These are phyloP conservation scores for Myotis brandtii DNA, from an alignment of 2,113 vertebrate genomes.

Conservation along the genomic window DNA sequence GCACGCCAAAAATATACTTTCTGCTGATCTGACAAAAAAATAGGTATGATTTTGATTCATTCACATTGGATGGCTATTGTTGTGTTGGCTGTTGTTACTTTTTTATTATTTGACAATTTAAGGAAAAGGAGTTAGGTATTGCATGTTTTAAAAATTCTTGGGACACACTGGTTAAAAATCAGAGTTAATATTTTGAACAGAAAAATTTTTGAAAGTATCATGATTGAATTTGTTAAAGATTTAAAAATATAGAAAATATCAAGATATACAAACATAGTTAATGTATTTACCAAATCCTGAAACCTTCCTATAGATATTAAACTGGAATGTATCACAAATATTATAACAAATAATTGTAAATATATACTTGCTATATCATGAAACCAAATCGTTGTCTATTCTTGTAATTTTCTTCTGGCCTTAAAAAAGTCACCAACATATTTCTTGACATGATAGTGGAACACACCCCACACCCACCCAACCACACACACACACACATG, in stretches of 20 bases:
- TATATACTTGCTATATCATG: neutral
- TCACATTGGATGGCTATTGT: neutral
- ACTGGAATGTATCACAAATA: neutral
- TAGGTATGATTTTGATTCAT: neutral
- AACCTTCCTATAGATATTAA: neutral
- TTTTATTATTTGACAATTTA: neutral
- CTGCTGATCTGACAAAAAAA: neutral
- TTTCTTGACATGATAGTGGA: neutral
- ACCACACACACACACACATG: neutral
- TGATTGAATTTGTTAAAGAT: neutral
- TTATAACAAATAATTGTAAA: neutral
- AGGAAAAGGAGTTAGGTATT: neutral
- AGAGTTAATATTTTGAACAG: neutral
- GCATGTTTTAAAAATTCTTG: neutral
- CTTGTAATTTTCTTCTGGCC: neutral
- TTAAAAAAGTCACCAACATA: neutral
- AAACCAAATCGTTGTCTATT: neutral
- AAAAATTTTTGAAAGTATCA: neutral
- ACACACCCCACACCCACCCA: neutral
- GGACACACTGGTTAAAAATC: neutral
- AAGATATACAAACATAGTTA: neutral
- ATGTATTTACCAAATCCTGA: neutral
- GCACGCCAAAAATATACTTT: neutral
- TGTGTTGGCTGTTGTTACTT: neutral
- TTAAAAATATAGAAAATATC: conserved; percentile 1